Base-by-base conservation (phyloP, 2,113 vertebrate species). In the Neodon shergylaensis region DNA sequence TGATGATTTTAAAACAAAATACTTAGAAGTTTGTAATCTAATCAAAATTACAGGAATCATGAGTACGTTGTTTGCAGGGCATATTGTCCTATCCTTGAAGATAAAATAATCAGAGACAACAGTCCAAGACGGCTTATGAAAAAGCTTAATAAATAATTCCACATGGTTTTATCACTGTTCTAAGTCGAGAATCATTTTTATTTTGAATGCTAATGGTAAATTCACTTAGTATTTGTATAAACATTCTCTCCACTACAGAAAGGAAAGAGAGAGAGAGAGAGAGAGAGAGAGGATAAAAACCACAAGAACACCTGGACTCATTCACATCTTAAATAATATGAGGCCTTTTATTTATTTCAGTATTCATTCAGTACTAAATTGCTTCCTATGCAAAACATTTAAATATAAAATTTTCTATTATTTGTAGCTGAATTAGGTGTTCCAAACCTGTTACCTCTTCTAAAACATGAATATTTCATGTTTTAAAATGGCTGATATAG, bases 1-100 rank as follows among this genome's bases (percentile, higher is more conserved):
- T 36, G 36, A 76, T n/a, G n/a, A 63, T 44, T 93, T 84, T 94
- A 33, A 90, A 87, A 76, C 78, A 76, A 61, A 90, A 86, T 28
- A 0, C 26, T 65, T 86, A n/a, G 52, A 83, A 70, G 6, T 31
- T 90, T 5, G 36, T 93, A 11, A 54, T 70, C n/a, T 93, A 11
- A 54, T 70, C 44, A 72, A n/a, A 87, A 82, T 82, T 17, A 91
- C 58, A 63, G 36, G 26, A 74, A 31, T 61, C 77, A 22, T 26
- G 52, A 33, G 28, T 63, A 13, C 70, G 36, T 49, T 82, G 7
- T 73, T 1, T 82, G 26, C n/a, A 74, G 19, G 58, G 54, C 11
- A 3, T 63, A 72, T 61, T 47, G 19, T 52, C 22, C 21, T 85
- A 16, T 7, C 4, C n/a, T 12, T 12, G 31, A 54, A 83, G 22